A percentile compares a stretch with the other conserved stretches of the same genome.
phyloP scores from a whole-genome alignment of 2,113 vertebrate species.

The Agapornis roseicollis region DNA sequence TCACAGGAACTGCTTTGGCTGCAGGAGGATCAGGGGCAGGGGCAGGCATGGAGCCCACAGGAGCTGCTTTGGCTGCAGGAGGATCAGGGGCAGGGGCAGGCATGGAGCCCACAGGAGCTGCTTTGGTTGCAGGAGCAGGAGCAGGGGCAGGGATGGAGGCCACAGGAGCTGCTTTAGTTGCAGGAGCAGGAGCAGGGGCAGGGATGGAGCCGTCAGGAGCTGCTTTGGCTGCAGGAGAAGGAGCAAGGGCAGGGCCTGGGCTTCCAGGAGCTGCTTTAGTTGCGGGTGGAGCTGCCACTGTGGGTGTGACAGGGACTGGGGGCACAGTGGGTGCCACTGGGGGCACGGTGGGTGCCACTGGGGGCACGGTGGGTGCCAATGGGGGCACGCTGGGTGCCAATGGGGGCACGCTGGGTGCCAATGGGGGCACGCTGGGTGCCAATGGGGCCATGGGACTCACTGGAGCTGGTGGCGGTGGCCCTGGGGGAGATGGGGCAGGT shows the following conservation, averaged over 20 bases:
- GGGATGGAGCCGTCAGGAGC: no score
- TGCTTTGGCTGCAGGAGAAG: background rate
- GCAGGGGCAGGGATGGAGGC: background rate
- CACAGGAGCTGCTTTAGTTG: background rate
- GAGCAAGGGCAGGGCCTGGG: background rate
- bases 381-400: background rate
- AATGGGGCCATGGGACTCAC: fast-evolving
- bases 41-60: background rate
- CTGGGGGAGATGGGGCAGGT: background rate
- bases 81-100: background rate
- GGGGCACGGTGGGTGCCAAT: no score
- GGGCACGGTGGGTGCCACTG: no score
- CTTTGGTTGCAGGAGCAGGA: background rate
- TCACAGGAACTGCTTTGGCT: background rate
- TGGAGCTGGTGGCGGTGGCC: background rate
- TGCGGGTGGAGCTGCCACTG: background rate
- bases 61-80: background rate
- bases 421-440: no score
- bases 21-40: background rate
- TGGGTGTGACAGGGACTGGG: background rate
- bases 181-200: background rate
- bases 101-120: fast-evolving
- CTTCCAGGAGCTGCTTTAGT: background rate
- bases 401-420: fast-evolving
- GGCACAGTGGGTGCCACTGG: background rate